Evolutionary conservation across 2,797 vertebrate species (phyloP).

Genomic region (Channa striata): DNA sequence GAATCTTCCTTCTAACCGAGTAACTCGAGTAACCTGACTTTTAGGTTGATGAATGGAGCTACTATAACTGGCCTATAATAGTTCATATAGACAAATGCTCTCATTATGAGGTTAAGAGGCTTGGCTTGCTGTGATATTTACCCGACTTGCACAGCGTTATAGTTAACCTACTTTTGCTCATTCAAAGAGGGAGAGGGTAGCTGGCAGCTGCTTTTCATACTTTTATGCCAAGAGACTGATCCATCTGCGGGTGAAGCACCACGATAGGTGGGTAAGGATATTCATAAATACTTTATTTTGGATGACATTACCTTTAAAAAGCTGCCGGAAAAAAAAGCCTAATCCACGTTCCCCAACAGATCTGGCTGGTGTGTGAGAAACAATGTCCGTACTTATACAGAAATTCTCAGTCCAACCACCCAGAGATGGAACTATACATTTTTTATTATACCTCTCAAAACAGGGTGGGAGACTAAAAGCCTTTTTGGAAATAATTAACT

Average conservation of each 20-base stretch:
- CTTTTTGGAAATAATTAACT: too few species aligned
- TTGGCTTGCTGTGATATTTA: constrained; percentile 68
- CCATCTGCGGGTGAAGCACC: constrained; percentile 51
- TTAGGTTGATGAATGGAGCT: constrained; percentile 15
- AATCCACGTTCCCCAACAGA: constrained; percentile 51
- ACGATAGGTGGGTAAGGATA: constrained; percentile 56
- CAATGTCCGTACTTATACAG: constrained; percentile 3
- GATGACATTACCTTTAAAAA: constrained; percentile 51
- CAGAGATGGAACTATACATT: too few species aligned
- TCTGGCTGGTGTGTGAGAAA: constrained; percentile 16
- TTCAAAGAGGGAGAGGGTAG: constrained; percentile 55
- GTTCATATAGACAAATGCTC: constrained; percentile 45
- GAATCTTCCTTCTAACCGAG: constrained; percentile 5
- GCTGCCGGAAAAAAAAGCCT: constrained; percentile 59
- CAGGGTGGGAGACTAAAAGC: too few species aligned
- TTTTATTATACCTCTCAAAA: too few species aligned
- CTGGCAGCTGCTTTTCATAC: constrained; percentile 71
- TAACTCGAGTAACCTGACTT: constrained; percentile 13
- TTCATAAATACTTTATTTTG: constrained; percentile 65
- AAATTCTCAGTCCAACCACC: constrained; percentile 23
- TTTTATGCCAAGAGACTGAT: constrained; percentile 64
- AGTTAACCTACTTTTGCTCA: constrained; percentile 77
- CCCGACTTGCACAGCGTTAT: constrained; percentile 58
- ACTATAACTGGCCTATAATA: constrained; percentile 32
- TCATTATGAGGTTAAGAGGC: constrained; percentile 65